Evolutionary conservation across 2,888 invertebrate genomes (phyloP).

Genomic region (Osedax frankpressi): DNA sequence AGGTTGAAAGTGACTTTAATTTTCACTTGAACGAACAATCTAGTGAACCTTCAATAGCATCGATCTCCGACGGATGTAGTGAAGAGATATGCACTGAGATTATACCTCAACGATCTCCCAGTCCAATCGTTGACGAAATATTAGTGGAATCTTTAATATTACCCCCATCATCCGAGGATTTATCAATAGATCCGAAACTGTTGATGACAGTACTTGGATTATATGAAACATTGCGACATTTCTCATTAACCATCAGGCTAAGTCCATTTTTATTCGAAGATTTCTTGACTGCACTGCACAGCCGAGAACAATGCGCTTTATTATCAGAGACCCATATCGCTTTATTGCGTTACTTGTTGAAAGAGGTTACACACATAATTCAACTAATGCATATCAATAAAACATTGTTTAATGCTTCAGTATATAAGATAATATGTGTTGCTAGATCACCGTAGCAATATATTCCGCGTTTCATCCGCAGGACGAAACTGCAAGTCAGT

Average conservation of each 20-base stretch:
- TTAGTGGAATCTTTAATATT: background rate
- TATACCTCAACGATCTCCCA: too few relatives aligned
- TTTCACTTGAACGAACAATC: too few relatives aligned
- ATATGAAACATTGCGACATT: constrained; percentile 87
- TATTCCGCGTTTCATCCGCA: too few relatives aligned
- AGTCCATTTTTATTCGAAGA: constrained; percentile 91
- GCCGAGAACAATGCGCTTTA: constrained; percentile 80
- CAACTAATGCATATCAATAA: too few relatives aligned
- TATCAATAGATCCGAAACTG: background rate
- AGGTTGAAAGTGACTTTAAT: background rate
- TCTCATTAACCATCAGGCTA: constrained; percentile 68
- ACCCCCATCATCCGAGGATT: background rate
- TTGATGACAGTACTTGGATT: constrained; percentile 44
- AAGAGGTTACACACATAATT: too few relatives aligned
- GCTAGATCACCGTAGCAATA: too few relatives aligned
- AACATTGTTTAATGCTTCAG: too few relatives aligned
- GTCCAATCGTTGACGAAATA: background rate
- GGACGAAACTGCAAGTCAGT: background rate
- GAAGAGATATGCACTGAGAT: too few relatives aligned
- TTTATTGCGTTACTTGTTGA: constrained; percentile 56
- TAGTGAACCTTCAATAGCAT: too few relatives aligned
- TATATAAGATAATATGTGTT: too few relatives aligned
- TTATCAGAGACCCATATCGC: constrained; percentile 85
- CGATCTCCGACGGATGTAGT: too few relatives aligned
- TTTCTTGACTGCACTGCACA: constrained; percentile 79